Percentiles rank a stretch among this genome's conserved stretches.
These are phyloP conservation scores for Adrianichthys oophorus DNA, from an alignment of 2,797 vertebrate genomes.

Conservation along the genomic window DNA sequence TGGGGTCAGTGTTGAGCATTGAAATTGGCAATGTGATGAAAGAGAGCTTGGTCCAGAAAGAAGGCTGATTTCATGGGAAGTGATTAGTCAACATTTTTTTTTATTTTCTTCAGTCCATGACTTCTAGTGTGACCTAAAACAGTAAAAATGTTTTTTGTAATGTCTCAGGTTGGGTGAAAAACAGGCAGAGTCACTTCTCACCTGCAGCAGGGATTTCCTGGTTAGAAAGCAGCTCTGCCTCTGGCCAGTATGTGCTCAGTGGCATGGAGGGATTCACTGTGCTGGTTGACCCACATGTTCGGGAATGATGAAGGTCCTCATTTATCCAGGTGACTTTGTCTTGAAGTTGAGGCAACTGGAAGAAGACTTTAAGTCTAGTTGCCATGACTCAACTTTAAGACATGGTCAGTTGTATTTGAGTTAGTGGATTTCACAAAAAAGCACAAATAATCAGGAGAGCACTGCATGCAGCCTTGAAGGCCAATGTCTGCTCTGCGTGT, in stretches of 20 bases:
- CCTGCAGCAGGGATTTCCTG: conserved; percentile 88
- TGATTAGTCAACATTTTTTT: conserved; percentile 15
- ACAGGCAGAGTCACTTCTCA: conserved; percentile 86
- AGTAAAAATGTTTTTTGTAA: neutral
- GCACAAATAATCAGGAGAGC: too few species aligned
- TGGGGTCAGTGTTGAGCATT: conserved; percentile 22
- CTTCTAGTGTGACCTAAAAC: neutral
- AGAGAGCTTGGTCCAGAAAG: conserved; percentile 76
- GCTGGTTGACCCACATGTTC: conserved; percentile 90
- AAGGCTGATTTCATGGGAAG: conserved; percentile 90
- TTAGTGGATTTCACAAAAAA: too few species aligned
- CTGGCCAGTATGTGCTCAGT: conserved; percentile 89
- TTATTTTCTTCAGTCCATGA: neutral
- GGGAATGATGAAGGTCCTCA: conserved; percentile 63
- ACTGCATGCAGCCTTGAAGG: neutral
- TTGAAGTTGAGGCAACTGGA: too few species aligned
- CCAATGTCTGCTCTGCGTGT: conserved; percentile 14
- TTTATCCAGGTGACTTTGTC: too few species aligned
- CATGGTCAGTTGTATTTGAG: too few species aligned
- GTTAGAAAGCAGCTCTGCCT: conserved; percentile 87
- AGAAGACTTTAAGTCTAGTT: too few species aligned
- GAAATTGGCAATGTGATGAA: conserved; percentile 35
- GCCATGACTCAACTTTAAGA: too few species aligned
- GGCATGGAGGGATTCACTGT: conserved; percentile 89
- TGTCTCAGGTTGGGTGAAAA: conserved; percentile 79